These are phyloP conservation scores for Geophilus truncorum DNA, from an alignment of 2,888 invertebrate genomes.

Conservation along the genomic window DNA sequence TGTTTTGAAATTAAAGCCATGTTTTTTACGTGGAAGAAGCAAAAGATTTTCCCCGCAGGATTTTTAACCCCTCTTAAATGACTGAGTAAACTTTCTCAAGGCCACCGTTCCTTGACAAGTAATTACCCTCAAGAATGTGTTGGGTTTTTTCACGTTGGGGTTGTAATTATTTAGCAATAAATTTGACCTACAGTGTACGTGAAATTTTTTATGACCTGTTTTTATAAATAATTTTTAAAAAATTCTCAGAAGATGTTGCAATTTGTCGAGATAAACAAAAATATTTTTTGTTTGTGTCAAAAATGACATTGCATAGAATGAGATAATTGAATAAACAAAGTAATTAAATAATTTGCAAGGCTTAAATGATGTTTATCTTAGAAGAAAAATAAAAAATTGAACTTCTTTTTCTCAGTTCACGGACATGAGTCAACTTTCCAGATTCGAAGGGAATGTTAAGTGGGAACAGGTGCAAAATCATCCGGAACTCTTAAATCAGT, in stretches of 20 bases:
- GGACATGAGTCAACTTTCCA: too few species aligned
- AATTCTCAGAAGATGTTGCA: too few species aligned
- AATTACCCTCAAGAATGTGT: not conserved
- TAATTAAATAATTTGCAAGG: too few species aligned
- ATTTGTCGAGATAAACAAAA: too few species aligned
- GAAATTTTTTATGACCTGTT: not conserved
- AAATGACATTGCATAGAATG: too few species aligned
- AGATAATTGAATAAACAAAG: too few species aligned
- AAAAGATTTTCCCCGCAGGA: not conserved
- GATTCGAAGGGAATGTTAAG: not conserved
- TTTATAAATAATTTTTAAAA: not conserved
- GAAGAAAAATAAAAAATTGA: too few species aligned
- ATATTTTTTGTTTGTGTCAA: too few species aligned
- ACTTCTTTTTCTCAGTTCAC: too few species aligned
- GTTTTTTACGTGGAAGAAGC: too few species aligned
- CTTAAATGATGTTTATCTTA: not conserved
- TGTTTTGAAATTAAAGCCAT: too few species aligned
- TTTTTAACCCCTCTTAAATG: not conserved
- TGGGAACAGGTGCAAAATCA: not conserved
- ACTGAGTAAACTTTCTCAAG: not conserved
- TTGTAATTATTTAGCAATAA: conserved; percentile 32
- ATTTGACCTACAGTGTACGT: not conserved
- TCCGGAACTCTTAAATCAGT: not conserved
- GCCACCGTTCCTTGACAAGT: not conserved
- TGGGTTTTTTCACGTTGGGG: not conserved